These are phyloP conservation scores for Rattus rattus DNA, from an alignment of 2,113 vertebrate species.

Conservation along the genomic window DNA sequence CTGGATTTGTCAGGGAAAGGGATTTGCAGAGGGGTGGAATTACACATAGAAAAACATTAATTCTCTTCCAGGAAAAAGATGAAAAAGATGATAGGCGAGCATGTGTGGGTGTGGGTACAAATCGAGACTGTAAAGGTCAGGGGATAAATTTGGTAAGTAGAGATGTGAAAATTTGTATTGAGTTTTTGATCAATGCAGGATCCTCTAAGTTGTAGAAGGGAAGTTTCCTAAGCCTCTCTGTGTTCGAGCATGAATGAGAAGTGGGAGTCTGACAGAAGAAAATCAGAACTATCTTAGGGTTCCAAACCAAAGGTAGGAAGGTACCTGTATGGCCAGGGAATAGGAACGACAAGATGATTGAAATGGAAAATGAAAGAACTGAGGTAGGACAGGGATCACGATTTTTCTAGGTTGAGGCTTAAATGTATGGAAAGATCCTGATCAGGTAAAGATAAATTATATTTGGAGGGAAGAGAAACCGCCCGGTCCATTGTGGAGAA, in stretches of 20 bases:
- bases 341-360: not conserved
- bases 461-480: not conserved
- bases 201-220: not conserved
- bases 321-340: not conserved
- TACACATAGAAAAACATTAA: not conserved
- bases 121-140: constrained; percentile 30
- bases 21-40: not conserved
- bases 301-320: not conserved
- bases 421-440: not conserved
- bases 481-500: not conserved
- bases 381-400: not conserved
- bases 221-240: not conserved
- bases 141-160: not conserved
- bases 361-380: not conserved
- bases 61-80: not conserved
- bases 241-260: not conserved
- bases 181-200: constrained; percentile 5
- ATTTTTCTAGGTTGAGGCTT: not conserved
- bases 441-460: not conserved
- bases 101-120: not conserved
- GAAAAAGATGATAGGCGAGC: not conserved
- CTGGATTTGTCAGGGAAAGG: not conserved
- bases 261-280: not conserved
- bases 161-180: constrained; percentile 12
- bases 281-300: not conserved